These are phyloP conservation scores for Glaucidium brasilianum DNA, from an alignment of 2,113 vertebrate genomes.

Conservation along the genomic window DNA sequence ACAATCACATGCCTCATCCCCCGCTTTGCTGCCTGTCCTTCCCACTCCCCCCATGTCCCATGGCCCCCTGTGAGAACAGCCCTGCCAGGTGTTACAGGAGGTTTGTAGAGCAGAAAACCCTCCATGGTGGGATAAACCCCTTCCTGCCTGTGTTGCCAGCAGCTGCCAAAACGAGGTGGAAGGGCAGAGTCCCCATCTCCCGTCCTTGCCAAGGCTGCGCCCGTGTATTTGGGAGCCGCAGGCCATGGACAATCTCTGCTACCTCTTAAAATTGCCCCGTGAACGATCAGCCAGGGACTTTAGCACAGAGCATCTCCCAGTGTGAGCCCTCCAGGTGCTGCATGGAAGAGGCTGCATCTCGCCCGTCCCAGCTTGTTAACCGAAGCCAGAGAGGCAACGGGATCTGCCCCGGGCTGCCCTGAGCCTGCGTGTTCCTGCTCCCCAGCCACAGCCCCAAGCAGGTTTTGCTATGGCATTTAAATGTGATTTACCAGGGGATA, in stretches of 20 bases:
- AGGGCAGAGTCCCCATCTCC: background rate
- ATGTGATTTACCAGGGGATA: conserved; percentile 22
- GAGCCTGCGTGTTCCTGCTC: background rate
- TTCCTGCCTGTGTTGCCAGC: background rate
- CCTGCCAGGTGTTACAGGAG: background rate
- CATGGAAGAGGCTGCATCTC: background rate
- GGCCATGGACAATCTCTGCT: background rate
- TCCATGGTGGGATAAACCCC: background rate
- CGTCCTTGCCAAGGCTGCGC: background rate
- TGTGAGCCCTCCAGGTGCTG: background rate
- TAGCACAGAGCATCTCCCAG: background rate
- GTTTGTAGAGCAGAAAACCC: background rate
- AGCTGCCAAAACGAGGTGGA: background rate
- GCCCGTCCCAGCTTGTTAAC: fast-evolving
- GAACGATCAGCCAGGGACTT: fast-evolving
- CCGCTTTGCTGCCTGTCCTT: background rate
- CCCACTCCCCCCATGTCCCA: fast-evolving
- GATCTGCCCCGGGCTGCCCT: background rate
- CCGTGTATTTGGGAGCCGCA: fast-evolving
- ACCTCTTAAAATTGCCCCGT: background rate
- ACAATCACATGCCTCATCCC: fast-evolving
- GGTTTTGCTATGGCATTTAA: background rate
- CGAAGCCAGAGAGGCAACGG: background rate
- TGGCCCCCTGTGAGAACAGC: fast-evolving
- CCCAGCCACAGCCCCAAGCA: background rate